These are phyloP conservation scores for Tetraodon nigroviridis DNA, from an alignment of 2,113 vertebrate genomes.

Conservation along the genomic window DNA sequence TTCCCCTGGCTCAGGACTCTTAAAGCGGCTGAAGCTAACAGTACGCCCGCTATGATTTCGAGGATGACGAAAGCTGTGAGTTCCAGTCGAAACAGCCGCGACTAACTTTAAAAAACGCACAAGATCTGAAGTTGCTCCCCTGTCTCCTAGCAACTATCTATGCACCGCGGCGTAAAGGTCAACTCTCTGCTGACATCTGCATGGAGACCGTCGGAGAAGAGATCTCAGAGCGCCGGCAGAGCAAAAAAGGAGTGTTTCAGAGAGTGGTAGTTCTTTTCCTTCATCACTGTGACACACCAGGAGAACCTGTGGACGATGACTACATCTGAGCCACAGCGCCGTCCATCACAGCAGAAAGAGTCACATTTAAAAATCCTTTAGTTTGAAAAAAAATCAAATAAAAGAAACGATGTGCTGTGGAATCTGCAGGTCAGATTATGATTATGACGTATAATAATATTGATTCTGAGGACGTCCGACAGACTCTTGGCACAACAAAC, in stretches of 20 bases:
- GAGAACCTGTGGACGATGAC: constrained; percentile 93
- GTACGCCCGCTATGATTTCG: constrained; percentile 96
- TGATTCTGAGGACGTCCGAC: no score
- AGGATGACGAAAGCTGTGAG: constrained; percentile 97
- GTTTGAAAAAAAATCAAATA: no score
- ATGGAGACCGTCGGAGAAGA: constrained; percentile 98
- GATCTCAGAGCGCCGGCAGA: constrained; percentile 93
- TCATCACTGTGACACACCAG: constrained; percentile 94
- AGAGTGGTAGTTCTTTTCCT: constrained; percentile 94
- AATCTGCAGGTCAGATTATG: constrained; percentile 3
- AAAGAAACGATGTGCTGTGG: neutral
- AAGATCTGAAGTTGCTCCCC: neutral
- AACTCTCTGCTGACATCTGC: constrained; percentile 94
- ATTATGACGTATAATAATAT: no score
- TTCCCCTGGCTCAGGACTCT: constrained; percentile 95
- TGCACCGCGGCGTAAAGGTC: constrained; percentile 93
- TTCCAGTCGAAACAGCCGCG: constrained; percentile 35
- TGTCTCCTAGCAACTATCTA: constrained; percentile 87
- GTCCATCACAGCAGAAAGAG: no score
- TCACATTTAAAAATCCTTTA: no score
- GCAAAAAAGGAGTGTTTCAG: constrained; percentile 87
- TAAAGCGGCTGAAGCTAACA: constrained; percentile 90
- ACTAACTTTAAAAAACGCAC: neutral
- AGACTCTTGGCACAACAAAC: no score
- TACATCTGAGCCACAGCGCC: constrained; percentile 78